Evolutionary conservation across 2,888 invertebrate species (phyloP), one percentile per base, ranked within the genome.

Genomic region (Trissolcus japonicus): DNA sequence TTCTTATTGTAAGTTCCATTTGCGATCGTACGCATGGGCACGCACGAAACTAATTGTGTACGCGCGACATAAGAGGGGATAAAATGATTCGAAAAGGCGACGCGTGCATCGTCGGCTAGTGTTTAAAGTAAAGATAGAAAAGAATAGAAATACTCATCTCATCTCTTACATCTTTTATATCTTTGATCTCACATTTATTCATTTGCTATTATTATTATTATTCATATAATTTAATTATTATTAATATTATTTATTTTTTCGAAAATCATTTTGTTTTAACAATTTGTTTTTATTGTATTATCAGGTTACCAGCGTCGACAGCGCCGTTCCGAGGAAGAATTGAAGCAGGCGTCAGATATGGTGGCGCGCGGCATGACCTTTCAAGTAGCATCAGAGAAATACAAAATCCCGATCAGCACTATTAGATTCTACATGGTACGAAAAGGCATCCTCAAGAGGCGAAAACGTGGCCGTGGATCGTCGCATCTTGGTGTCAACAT

Each of bases 341-440:
- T 95, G 60, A 92, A 94, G n/a, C 92, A 94, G 86, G 95, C 95
- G 0, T 95, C 95, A 2, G 95, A 95, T 86, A 94, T 95, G 89
- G 95, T 96, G 78, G 94, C 95, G n/a, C 93, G 94, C 66, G 95
- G 96, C 0, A 94, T 94, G 90, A 96, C 96, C 83, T 96, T 95
- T 91, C 95, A 95, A 89, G 95, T 94, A 1, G 95, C 95, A 35
- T 95, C 95, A 72, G 95, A 95, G 84, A 94, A 94, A 91, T 96
- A 95, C 89, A 95, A 95, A 87, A 95, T 96, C 89, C 96, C 96
- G 73, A 95, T 96, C 80, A 95, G 95, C 35, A 96, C 95, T 46
- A 95, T 96, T 88, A 92, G 95, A 57, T 95, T 95, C 89, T 96
- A 95, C 89, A 96, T 96, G 96, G 95, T 95, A 14, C 91, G 96